Base-by-base conservation (phyloP, 2,113 vertebrate species). In the Eublepharis macularius region DNA sequence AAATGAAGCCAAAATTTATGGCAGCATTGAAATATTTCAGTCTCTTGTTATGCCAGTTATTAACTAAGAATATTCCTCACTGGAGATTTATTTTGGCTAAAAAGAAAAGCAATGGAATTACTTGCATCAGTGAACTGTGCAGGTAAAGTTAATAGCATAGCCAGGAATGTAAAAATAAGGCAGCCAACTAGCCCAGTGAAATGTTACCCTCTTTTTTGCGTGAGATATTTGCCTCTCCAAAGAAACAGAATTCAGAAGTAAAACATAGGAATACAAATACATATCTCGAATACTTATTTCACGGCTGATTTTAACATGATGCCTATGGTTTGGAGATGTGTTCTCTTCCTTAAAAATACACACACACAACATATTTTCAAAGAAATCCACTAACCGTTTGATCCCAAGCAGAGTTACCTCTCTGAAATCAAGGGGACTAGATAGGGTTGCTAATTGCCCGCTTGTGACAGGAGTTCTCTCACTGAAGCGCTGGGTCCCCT, bases 1-100 rank as follows among this genome's bases (percentile, higher is more conserved):
- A 47, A 85, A 63, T n/a, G 1, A 85, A 85, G 51, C 66, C 83
- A 72, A 72, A 60, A 79, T 63, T 78, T 57, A 70, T 57, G 47
- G 21, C 41, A 73, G 39, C 51, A 47, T 39, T 73, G 49, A 83
- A 83, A 47, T 83, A 75, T 65, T 83, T 83, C 29, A n/a, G 69
- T 65, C 76, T 65, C 60, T 36, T 68, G 32, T 49, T 74, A 24
- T 39, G 43, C n/a, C 32, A n/a, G 43, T 19, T 80, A 65, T 85
- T 80, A 80, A 49, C 84, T 80, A 39, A 80, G 80, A 73, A 14
- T 51, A 72, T 79, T 39, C 41, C 43, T 65, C 24, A 21, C 47
- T 32, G 54, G n/a, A 86, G 54, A 74, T 74, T 86, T 86, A 74
- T 74, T n/a, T 80, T 86, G 41, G 84, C 41, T 86, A 86, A 86